Evolutionary conservation across 2,888 invertebrate species (phyloP).

Genomic region (Drosophila neonasuta): DNA sequence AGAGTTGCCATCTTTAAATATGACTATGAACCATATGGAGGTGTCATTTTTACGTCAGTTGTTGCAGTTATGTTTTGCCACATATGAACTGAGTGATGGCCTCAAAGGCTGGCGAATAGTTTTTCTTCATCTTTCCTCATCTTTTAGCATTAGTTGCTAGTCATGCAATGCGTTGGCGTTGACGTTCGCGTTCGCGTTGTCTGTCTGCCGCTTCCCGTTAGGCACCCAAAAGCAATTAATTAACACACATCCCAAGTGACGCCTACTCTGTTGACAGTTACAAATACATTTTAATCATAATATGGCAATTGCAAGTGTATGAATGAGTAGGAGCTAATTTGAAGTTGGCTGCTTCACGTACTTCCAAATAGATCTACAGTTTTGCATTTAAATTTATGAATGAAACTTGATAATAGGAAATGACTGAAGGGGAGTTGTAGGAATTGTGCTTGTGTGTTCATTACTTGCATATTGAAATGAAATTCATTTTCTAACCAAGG

Average conservation of each 20-base stretch:
- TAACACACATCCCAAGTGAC: slow-evolving; percentile 55
- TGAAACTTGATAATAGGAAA: slow-evolving; percentile 47
- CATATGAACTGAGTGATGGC: slow-evolving; percentile 29
- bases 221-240: slow-evolving; percentile 61
- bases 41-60: slow-evolving; percentile 48
- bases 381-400: slow-evolving; percentile 63
- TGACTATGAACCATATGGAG: slow-evolving; percentile 59
- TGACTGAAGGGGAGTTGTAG: background rate
- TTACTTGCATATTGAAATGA: slow-evolving; percentile 20
- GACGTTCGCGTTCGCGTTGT: too few relatives aligned
- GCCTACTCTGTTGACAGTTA: slow-evolving; percentile 54
- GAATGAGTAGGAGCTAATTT: slow-evolving; percentile 55
- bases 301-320: slow-evolving; percentile 31
- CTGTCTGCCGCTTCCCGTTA: slow-evolving; percentile 33
- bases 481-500: slow-evolving; percentile 56
- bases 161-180: slow-evolving; percentile 44
- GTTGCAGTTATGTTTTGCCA: slow-evolving; percentile 41
- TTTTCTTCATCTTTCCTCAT: slow-evolving; percentile 13
- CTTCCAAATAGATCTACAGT: slow-evolving; percentile 69
- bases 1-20: slow-evolving; percentile 67
- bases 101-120: slow-evolving; percentile 17
- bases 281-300: slow-evolving; percentile 54
- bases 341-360: slow-evolving; percentile 43
- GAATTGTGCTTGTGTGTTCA: background rate
- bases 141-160: slow-evolving; percentile 11